Conservation (phyloP, 2,113 vertebrate species). For the Burhinus oedicnemus region DNA sequence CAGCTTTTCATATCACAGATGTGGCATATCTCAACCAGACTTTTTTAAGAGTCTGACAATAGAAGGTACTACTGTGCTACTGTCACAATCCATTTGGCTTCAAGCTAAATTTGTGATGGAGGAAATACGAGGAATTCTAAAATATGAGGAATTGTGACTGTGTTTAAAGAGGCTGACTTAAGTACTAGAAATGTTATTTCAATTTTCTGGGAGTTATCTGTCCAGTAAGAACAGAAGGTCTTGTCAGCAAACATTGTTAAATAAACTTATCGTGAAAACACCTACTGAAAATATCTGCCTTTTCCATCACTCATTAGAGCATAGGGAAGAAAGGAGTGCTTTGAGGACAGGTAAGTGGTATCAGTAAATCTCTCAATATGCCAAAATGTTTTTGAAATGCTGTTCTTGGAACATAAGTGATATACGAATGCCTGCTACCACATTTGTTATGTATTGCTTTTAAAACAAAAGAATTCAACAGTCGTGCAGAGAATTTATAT, state of each 20-base stretch:
- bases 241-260: neutral
- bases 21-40: neutral
- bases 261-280: neutral
- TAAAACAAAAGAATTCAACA: neutral
- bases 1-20: neutral
- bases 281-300: neutral
- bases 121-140: neutral
- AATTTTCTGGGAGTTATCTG: neutral
- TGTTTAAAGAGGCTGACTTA: neutral
- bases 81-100: neutral
- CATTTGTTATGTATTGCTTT: neutral
- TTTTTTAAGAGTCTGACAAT: neutral
- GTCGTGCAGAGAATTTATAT: neutral
- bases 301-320: neutral
- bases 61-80: neutral
- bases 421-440: neutral
- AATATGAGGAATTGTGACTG: neutral
- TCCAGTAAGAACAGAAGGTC: neutral
- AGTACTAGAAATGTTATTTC: neutral
- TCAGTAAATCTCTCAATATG: neutral
- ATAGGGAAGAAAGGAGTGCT: neutral
- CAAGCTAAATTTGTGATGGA: neutral
- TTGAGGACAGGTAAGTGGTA: neutral
- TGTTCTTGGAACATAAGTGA: neutral
- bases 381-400: neutral